These are phyloP conservation scores for Pogonomyrmex barbatus DNA, from an alignment of 1,140 invertebrate genomes.

Conservation along the genomic window DNA sequence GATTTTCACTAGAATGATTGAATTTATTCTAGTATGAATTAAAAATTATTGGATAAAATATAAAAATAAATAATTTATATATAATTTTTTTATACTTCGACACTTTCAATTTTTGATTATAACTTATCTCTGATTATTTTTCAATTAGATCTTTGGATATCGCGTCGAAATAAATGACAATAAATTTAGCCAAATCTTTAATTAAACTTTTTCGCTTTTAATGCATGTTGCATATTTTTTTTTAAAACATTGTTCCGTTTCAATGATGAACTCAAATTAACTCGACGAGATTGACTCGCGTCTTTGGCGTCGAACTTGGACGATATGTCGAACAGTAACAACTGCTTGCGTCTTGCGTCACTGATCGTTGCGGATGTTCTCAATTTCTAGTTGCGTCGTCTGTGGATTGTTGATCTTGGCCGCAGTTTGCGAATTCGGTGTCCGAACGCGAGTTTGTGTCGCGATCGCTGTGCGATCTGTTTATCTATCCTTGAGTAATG, in stretches of 20 bases:
- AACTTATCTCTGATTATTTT: neutral
- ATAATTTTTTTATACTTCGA: neutral
- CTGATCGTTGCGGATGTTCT: conserved; percentile 27
- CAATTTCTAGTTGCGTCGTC: conserved; percentile 39
- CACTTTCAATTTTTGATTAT: neutral
- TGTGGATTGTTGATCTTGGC: conserved; percentile 52
- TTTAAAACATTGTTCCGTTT: neutral
- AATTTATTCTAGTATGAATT: conserved; percentile 10
- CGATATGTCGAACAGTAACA: neutral
- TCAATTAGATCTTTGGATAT: neutral
- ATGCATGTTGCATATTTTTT: neutral
- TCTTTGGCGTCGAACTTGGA: neutral
- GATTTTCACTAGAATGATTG: neutral
- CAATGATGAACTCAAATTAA: conserved; percentile 5
- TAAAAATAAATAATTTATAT: neutral
- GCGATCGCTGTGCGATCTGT: conserved; percentile 41
- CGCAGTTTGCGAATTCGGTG: conserved; percentile 27
- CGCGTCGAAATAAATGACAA: neutral
- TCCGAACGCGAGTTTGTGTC: conserved; percentile 1
- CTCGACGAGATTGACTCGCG: neutral
- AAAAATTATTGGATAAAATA: neutral
- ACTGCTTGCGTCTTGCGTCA: conserved; percentile 12
- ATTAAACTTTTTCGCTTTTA: too few species aligned
- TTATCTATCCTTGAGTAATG: conserved; percentile 40
- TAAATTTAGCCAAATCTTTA: too few species aligned